Percentiles rank a stretch among this genome's conserved stretches.
phyloP scores from a whole-genome alignment of 2,888 invertebrate species.

The Ormia ochracea region DNA sequence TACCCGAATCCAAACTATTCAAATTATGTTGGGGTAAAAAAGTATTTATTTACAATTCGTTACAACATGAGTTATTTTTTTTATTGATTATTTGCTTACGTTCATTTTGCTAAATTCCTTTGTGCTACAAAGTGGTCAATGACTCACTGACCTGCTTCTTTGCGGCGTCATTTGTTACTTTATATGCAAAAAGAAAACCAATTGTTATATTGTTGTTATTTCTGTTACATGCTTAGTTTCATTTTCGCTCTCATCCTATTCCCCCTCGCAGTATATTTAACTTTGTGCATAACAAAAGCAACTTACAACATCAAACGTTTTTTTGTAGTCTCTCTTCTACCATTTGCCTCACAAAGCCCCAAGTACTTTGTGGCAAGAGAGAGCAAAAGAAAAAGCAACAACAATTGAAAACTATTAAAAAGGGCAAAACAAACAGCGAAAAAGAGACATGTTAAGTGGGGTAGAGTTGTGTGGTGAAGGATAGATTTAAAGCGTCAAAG shows the following conservation, averaged over 20 bases:
- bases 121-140: slow-evolving; percentile 63
- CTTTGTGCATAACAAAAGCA: neutral
- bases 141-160: slow-evolving; percentile 65
- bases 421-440: neutral
- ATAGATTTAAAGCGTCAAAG: neutral
- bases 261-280: neutral
- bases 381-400: neutral
- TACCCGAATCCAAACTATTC: too few species aligned
- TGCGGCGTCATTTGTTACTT: slow-evolving; percentile 41
- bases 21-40: too few species aligned
- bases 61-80: neutral
- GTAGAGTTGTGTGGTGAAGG: neutral
- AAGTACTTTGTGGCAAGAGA: slow-evolving; percentile 7
- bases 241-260: neutral
- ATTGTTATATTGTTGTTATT: slow-evolving; percentile 25
- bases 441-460: neutral
- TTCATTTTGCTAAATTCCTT: slow-evolving; percentile 27
- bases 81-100: neutral
- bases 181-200: neutral
- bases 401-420: too few species aligned
- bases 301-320: slow-evolving; percentile 23
- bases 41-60: too few species aligned
- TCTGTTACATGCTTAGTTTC: neutral
- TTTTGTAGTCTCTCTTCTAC: neutral
- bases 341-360: neutral